Evolutionary conservation across 2,113 vertebrate species (phyloP), one percentile per base, ranked within the genome.

Genomic region (Triplophysa dalaica): DNA sequence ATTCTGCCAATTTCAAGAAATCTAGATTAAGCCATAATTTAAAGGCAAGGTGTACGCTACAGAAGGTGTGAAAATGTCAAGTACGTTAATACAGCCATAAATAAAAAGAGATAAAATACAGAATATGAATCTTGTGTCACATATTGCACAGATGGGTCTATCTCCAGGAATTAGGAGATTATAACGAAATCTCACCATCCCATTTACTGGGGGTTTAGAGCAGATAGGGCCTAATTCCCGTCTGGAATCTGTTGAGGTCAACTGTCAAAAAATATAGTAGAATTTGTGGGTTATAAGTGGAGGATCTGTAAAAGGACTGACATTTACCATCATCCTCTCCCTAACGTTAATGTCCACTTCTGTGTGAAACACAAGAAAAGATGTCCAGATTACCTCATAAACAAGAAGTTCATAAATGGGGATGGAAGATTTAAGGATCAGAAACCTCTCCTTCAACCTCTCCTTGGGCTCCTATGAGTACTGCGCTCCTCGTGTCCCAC

Each of bases 141-240:
- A 70, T 48, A 75, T 56, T 72, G 61, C 60, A 61, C 50, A 65
- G 76, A 78, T 24, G 33, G 61, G 68, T 78, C 78, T 56, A 85
- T 82, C 77, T 85, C 21, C 11, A n/a, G 63, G 77, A 77, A 81
- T 85, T 88, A 87, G 81, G 66, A 82, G 85, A 85, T 82, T 86
- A 83, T 26, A 60, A 26, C 10, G 8, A 77, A 80, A 83, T 72
- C 72, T 75, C 19, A 43, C 69, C 77, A 62, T 60, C 52, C 63
- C 73, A 80, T 82, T 64, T 79, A 64, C 56, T 17, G 56, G 4
- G 19, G n/a, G 22, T 24, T 77, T 63, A 48, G 41, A 75, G 84
- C 75, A 73, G 81, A 86, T 77, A 77, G 70, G 38, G 45, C 73
- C 79, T 82, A 73, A 78, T 50, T 80, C 81, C 65, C 62, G 78